These are phyloP conservation scores for Phocides pigmalion DNA, from an alignment of 1,140 invertebrate species.

Conservation along the genomic window DNA sequence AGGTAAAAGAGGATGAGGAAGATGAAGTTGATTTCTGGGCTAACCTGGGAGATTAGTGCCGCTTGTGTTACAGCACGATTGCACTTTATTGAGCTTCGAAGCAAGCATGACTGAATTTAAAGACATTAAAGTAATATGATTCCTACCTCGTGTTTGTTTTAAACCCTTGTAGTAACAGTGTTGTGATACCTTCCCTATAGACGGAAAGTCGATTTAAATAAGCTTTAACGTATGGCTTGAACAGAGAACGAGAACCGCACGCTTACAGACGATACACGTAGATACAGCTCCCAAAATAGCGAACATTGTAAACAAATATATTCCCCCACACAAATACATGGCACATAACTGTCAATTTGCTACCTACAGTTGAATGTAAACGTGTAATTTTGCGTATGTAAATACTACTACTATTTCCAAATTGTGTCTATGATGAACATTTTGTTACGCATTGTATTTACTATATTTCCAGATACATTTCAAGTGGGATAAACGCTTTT, in stretches of 20 bases:
- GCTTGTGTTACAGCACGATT: slow-evolving; percentile 64
- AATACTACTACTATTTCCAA: neutral
- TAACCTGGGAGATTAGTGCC: slow-evolving; percentile 71
- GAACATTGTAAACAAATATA: slow-evolving; percentile 29
- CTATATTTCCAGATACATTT: too few relatives aligned
- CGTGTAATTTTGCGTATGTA: slow-evolving; percentile 15
- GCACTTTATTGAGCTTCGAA: slow-evolving; percentile 58
- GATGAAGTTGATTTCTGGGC: slow-evolving; percentile 77
- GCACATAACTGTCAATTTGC: slow-evolving; percentile 20
- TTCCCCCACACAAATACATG: slow-evolving; percentile 16
- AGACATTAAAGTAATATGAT: slow-evolving; percentile 68
- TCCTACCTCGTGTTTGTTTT: slow-evolving; percentile 70
- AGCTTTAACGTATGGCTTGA: slow-evolving; percentile 73
- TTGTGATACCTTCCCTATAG: slow-evolving; percentile 55
- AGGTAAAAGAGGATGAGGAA: slow-evolving; percentile 70
- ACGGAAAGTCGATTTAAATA: slow-evolving; percentile 51
- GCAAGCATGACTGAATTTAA: slow-evolving; percentile 75
- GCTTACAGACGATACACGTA: slow-evolving; percentile 28
- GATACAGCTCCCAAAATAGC: slow-evolving; percentile 26
- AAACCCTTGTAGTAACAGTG: slow-evolving; percentile 46
- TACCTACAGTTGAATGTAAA: slow-evolving; percentile 4
- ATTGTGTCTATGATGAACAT: neutral
- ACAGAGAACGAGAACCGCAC: slow-evolving; percentile 20
- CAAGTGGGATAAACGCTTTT: neutral
- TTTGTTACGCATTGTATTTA: too few relatives aligned